Evolutionary conservation across 2,888 invertebrate species (phyloP).

Genomic region (Caenorhabditis sp.): DNA sequence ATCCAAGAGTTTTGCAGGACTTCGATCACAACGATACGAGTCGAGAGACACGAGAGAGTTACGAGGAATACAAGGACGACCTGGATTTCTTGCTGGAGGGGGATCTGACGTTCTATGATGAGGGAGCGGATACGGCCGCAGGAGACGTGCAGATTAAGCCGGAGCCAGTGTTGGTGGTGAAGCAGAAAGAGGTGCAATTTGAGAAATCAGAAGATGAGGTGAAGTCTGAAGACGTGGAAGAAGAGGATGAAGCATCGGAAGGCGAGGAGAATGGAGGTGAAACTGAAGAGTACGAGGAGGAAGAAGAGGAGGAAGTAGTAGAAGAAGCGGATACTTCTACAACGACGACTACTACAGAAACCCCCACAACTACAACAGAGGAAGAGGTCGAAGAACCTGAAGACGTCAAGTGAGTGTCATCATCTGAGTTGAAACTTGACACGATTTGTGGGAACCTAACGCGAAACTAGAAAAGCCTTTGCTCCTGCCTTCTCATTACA

Average conservation of each 20-base stretch:
- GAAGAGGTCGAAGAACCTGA: slow-evolving; percentile 24
- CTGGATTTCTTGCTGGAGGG: slow-evolving; percentile 49
- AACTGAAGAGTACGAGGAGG: slow-evolving; percentile 37
- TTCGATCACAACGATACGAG: slow-evolving; percentile 36
- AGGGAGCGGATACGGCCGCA: slow-evolving; percentile 19
- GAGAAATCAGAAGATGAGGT: slow-evolving; percentile 3
- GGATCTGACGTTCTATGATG: slow-evolving; percentile 52
- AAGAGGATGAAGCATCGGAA: slow-evolving; percentile 21
- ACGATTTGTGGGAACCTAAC: slow-evolving; percentile 25
- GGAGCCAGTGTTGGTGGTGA: slow-evolving; percentile 2
- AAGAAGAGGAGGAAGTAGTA: slow-evolving; percentile 23
- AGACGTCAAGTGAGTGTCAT: slow-evolving; percentile 30
- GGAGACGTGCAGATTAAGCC: slow-evolving; percentile 6
- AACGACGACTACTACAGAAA: slow-evolving; percentile 23
- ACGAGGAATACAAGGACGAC: slow-evolving; percentile 60
- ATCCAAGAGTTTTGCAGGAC: slow-evolving; percentile 16
- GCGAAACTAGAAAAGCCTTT: not conserved
- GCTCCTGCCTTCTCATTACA: too few relatives aligned
- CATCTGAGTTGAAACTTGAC: slow-evolving; percentile 44
- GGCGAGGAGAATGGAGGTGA: slow-evolving; percentile 23
- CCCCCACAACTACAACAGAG: slow-evolving; percentile 1
- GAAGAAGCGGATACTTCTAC: slow-evolving; percentile 3
- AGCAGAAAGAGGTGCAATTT: slow-evolving; percentile 6
- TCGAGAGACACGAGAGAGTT: slow-evolving; percentile 34
- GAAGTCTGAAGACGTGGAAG: slow-evolving; percentile 22